Conservation (phyloP, 2,888 invertebrate species). For the Mythimna lalbum region DNA sequence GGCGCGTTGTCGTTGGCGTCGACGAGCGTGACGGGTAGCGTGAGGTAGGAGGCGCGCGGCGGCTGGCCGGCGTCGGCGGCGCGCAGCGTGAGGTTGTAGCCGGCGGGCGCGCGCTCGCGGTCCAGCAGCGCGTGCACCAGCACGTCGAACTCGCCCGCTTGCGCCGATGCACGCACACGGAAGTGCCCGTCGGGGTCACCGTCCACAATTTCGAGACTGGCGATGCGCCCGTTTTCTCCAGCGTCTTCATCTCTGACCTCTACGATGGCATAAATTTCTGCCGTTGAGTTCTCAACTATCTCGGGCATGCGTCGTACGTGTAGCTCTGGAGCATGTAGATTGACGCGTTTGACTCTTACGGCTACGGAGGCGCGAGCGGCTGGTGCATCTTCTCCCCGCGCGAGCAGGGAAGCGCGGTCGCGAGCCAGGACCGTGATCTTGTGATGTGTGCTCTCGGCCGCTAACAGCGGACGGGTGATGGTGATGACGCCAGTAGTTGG, state of each 20-base stretch:
- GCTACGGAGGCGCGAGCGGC: slow-evolving; percentile 95
- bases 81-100: slow-evolving; percentile 96
- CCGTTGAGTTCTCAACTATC: slow-evolving; percentile 94
- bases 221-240: slow-evolving; percentile 96
- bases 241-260: slow-evolving; percentile 95
- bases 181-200: slow-evolving; percentile 98
- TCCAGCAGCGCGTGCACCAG: slow-evolving; percentile 94
- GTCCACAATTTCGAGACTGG: slow-evolving; percentile 95
- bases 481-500: slow-evolving; percentile 97
- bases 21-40: slow-evolving; percentile 94
- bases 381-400: slow-evolving; percentile 89
- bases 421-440: slow-evolving; percentile 95
- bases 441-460: slow-evolving; percentile 93
- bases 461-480: slow-evolving; percentile 94
- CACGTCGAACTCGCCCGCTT: slow-evolving; percentile 94
- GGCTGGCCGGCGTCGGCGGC: slow-evolving; percentile 96
- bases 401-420: slow-evolving; percentile 94
- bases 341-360: slow-evolving; percentile 95
- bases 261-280: slow-evolving; percentile 97
- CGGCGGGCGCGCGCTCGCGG: slow-evolving; percentile 94
- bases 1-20: slow-evolving; percentile 97
- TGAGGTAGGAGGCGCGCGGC: slow-evolving; percentile 94
- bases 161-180: slow-evolving; percentile 92
- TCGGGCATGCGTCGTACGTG: slow-evolving; percentile 95
- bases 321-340: slow-evolving; percentile 96